phyloP scores from a whole-genome alignment of 2,797 vertebrate species.

The Cryptoprocta ferox region DNA sequence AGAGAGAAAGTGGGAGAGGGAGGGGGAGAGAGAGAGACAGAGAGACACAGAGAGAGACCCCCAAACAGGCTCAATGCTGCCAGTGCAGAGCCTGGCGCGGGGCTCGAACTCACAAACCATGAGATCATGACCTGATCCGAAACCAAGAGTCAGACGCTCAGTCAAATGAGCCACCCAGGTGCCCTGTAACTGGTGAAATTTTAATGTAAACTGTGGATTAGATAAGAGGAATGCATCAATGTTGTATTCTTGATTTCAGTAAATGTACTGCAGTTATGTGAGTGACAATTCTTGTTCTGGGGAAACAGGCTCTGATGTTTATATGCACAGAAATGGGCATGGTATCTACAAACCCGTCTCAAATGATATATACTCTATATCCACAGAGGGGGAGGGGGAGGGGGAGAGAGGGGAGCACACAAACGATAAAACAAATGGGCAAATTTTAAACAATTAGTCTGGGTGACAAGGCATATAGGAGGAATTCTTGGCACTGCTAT shows the following conservation, averaged over 20 bases:
- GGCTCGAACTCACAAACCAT: too few relatives aligned
- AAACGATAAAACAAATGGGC: neutral
- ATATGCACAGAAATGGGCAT: neutral
- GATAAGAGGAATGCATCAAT: neutral
- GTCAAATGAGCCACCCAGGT: too few relatives aligned
- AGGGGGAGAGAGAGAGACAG: too few relatives aligned
- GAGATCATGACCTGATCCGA: too few relatives aligned
- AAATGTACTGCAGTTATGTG: neutral
- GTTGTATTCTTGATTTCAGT: neutral
- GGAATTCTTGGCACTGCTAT: neutral
- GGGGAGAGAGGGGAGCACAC: neutral
- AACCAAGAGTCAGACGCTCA: too few relatives aligned
- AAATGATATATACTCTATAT: neutral
- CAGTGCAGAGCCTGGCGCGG: too few relatives aligned
- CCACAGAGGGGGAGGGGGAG: neutral
- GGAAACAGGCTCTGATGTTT: neutral
- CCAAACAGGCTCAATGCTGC: too few relatives aligned
- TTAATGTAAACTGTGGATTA: neutral
- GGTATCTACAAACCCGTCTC: neutral
- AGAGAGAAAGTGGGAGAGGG: accelerated
- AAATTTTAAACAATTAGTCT: neutral
- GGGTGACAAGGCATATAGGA: neutral
- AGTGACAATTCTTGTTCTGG: neutral
- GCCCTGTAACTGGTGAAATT: neutral
- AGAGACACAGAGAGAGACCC: too few relatives aligned